Evolutionary conservation across 37 sponge, comb jelly and placozoan species (phyloP).

Genomic region (Beroe forskalii): DNA sequence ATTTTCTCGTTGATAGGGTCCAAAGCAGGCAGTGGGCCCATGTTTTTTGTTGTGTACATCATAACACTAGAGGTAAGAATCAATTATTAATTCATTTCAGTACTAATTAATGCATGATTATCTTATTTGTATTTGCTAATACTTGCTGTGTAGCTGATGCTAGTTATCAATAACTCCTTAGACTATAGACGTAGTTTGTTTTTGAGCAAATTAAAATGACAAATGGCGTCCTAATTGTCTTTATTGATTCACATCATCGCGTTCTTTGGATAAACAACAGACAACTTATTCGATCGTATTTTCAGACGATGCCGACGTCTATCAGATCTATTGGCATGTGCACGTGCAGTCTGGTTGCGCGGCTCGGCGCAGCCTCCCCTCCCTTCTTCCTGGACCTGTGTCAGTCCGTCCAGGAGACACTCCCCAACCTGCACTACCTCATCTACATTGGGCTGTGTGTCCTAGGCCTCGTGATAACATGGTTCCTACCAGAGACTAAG

Average conservation of each 20-base stretch:
- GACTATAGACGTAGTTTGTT: too few relatives aligned
- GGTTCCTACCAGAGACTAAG: constrained; percentile 48
- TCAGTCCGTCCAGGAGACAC: neutral
- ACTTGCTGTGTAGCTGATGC: too few relatives aligned
- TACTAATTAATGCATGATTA: too few relatives aligned
- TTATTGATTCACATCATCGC: too few relatives aligned
- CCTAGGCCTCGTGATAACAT: constrained; percentile 14
- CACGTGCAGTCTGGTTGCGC: constrained; percentile 45
- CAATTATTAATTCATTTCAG: too few relatives aligned
- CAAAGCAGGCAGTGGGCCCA: constrained; percentile 61
- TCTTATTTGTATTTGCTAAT: too few relatives aligned
- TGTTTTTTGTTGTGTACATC: constrained; percentile 61
- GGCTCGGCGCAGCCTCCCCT: constrained; percentile 58
- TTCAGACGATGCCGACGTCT: constrained; percentile 51
- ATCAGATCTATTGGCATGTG: constrained; percentile 58
- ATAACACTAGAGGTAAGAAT: constrained; percentile 42
- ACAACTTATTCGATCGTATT: too few relatives aligned
- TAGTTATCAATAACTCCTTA: too few relatives aligned
- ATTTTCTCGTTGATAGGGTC: constrained; percentile 29
- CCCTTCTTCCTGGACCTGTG: constrained; percentile 19
- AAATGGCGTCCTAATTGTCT: too few relatives aligned
- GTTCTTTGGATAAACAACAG: too few relatives aligned
- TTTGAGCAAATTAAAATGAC: too few relatives aligned
- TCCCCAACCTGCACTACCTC: constrained; percentile 51
- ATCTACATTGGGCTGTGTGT: constrained; percentile 25